Evolutionary conservation across 2,113 vertebrate species (phyloP), one percentile per base, ranked within the genome.

Genomic region (Toxotes jaculatrix): DNA sequence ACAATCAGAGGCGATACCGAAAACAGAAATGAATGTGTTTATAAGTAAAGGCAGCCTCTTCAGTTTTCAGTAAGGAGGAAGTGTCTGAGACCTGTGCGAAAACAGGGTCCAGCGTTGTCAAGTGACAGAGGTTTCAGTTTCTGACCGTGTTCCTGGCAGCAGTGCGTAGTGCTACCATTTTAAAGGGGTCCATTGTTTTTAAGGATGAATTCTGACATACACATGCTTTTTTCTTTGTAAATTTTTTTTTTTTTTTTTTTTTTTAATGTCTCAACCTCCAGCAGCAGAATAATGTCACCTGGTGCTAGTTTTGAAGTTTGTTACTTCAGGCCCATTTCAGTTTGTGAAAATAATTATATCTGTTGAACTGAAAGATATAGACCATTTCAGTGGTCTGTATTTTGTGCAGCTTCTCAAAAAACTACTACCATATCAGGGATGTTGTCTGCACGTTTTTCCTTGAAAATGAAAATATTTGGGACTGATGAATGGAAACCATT

Each of bases 1-100:
- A n/a, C 2, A 71, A 40, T 40, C 10, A 17, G 53, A 59, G 14
- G 40, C 7, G 32, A 63, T 23, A 21, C 42, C 16, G 6, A 3
- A 4, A 9, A 40, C 13, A 63, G 21, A 57, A 27, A 31, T 49
- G 1, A 2, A 42, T 13, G 2, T 17, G 5, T 38, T 36, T 47
- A 14, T 10, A 32, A 32, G 13, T 66, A 75, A 43, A 1, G 21
- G 38, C n/a, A 11, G 45, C 40, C 40, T 19, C 21, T 47, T 79
- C 4, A 56, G 14, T n/a, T 78, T 69, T 32, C 21, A 70, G 69
- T 69, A 72, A 85, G 23, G 68, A 76, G 85, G 74, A 91, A 87
- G 79, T 90, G n/a, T 69, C 13, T 77, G 55, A 57, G 74, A 64
- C 40, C 34, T 55, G 21, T 2, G 7, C 57, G 36, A 75, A 53